Conservation (phyloP, 2,888 invertebrate genomes). For the Ypsolopha sequella region DNA sequence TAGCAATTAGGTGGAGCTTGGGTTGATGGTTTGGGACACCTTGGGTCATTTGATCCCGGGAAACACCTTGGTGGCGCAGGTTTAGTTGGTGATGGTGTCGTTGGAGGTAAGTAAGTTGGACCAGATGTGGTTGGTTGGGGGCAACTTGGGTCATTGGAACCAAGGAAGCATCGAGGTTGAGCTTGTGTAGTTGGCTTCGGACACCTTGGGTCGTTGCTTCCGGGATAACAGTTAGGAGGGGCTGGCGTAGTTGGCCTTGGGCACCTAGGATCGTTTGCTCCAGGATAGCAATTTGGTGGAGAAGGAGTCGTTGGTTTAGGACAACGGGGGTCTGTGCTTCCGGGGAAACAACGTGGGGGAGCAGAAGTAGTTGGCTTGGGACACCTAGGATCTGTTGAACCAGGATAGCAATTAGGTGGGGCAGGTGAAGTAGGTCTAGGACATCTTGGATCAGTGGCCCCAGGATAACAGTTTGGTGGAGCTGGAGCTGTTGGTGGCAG, state of each 20-base stretch:
- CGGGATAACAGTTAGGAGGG: slow-evolving; percentile 18
- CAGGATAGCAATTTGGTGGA: slow-evolving; percentile 7
- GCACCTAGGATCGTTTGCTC: slow-evolving; percentile 22
- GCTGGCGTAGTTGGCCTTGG: slow-evolving; percentile 18
- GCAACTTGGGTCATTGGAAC: slow-evolving; percentile 24
- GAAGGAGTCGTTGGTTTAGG: slow-evolving; percentile 18
- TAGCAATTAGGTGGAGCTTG: slow-evolving; percentile 15
- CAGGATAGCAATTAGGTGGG: slow-evolving; percentile 17
- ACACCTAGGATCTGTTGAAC: slow-evolving; percentile 23
- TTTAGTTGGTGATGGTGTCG: slow-evolving; percentile 15
- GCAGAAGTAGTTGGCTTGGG: slow-evolving; percentile 15
- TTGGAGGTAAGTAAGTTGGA: slow-evolving; percentile 13
- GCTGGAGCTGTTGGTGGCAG: slow-evolving; percentile 20
- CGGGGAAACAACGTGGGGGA: slow-evolving; percentile 22
- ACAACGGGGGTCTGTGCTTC: slow-evolving; percentile 24
- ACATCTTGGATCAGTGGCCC: slow-evolving; percentile 28
- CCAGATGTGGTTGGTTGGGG: slow-evolving; percentile 13
- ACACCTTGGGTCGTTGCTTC: slow-evolving; percentile 19
- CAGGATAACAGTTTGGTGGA: slow-evolving; percentile 24
- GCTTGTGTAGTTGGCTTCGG: slow-evolving; percentile 19
- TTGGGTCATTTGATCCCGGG: slow-evolving; percentile 22
- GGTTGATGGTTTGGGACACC: slow-evolving; percentile 19
- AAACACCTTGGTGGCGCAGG: slow-evolving; percentile 16
- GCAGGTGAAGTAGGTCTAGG: slow-evolving; percentile 13
- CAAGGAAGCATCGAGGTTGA: slow-evolving; percentile 16